Evolutionary conservation across 2,888 invertebrate genomes (phyloP), one percentile per base, ranked within the genome.

Genomic region (Eretmocerus hayati): DNA sequence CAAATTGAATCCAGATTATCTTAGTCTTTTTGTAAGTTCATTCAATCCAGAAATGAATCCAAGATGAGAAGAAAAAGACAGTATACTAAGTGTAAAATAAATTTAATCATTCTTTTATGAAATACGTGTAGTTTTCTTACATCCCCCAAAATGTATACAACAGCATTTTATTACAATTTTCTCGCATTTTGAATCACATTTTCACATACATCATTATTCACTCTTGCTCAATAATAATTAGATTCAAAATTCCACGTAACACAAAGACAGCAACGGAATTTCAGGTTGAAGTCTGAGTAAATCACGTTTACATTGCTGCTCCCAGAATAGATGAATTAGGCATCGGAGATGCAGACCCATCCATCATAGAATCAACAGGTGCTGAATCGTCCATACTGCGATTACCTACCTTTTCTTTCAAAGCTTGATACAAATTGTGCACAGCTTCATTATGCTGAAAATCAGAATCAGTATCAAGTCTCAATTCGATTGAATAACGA

Each of bases 371-470:
- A 30, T 53, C 50, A 23, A 22, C 43, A 26, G 36, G 23, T 8
- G 83, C 79, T 61, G 87, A 86, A 43, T 82, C 79, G 62, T 82
- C 83, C 4, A 79, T 74, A 11, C 62, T 55, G 42, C 61, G 57
- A 26, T 51, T 65, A 46, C 81, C 83, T 61, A 92, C 84, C 64
- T 90, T 89, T 59, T 89, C 88, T 59, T 83, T 82, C 49, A 92
- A 74, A 20, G 81, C 75, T 64, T 85, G 84, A 72, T 89, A 89
- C 22, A 90, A 72, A 62, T 78, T 83, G 62, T 90, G 89, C 1
- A 90, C 88, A 52, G 85, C 84, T 64, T 90, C 90, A 69, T 86
- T 87, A 65, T 91, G 90, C 69, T 90, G 39, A 51, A 46, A 26
- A 46, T 23, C 18, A 42, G 22, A 20, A 26, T 30, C 49, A 23